Evolutionary conservation across 2,113 vertebrate species (phyloP).

Genomic region (Dicerorhinus sumatrensis): DNA sequence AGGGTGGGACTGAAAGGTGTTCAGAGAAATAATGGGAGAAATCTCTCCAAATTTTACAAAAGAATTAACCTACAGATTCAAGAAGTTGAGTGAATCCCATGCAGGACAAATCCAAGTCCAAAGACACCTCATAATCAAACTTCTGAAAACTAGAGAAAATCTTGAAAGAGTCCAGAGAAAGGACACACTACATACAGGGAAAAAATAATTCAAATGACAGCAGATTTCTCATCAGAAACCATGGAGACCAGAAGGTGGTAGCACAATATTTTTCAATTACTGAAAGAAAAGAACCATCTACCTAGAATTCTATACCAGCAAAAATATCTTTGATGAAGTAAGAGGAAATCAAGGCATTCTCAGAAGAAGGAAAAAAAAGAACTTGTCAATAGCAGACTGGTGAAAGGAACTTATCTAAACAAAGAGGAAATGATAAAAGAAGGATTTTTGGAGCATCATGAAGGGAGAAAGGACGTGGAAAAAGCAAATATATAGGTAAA

Average conservation of each 20-base stretch:
- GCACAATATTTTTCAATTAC: not conserved
- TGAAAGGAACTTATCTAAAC: not conserved
- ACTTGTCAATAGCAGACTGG: not conserved
- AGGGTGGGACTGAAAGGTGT: not conserved
- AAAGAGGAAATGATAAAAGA: not conserved
- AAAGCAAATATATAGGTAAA: not conserved
- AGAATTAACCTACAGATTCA: not conserved
- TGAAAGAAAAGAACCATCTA: not conserved
- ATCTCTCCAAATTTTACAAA: not conserved
- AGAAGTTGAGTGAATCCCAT: not conserved
- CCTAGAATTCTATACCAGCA: not conserved
- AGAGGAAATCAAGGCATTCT: not conserved
- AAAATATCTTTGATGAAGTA: not conserved
- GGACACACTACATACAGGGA: not conserved
- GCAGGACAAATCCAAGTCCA: not conserved
- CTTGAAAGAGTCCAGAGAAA: not conserved
- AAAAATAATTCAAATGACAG: not conserved
- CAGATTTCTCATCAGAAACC: not conserved
- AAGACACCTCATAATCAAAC: not conserved
- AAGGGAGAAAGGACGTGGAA: not conserved
- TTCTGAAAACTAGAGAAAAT: conserved; percentile 7
- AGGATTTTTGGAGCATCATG: not conserved
- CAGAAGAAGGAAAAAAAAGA: not conserved
- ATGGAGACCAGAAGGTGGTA: not conserved
- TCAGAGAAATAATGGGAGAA: not conserved